Conservation (phyloP, 2,888 invertebrate genomes). For the Pachymerium ferrugineum region DNA sequence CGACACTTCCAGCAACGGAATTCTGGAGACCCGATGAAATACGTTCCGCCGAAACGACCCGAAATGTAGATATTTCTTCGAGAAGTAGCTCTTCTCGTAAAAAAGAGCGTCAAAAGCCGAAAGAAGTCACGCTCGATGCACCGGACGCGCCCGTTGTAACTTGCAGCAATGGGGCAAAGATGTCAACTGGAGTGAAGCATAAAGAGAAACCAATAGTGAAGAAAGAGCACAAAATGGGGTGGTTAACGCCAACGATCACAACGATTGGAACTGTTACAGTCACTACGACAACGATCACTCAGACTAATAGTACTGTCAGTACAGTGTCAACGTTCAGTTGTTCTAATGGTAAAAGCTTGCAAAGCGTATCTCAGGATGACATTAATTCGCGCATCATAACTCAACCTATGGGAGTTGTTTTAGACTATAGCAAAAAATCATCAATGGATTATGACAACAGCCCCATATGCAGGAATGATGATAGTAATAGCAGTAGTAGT, state of each 20-base stretch:
- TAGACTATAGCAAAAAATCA: not conserved
- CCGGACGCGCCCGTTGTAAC: no score
- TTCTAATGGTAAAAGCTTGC: no score
- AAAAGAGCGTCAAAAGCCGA: no score
- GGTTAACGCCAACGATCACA: not conserved
- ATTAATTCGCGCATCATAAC: not conserved
- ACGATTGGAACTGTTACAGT: not conserved
- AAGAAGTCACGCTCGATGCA: no score
- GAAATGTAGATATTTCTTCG: not conserved
- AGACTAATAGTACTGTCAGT: not conserved
- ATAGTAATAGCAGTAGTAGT: no score
- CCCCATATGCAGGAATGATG: no score
- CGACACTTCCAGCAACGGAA: not conserved
- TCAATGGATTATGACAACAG: not conserved
- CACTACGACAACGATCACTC: not conserved
- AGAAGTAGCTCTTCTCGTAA: no score
- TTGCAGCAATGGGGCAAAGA: not conserved
- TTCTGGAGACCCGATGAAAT: slow-evolving; percentile 7
- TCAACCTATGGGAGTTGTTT: not conserved
- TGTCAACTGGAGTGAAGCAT: not conserved
- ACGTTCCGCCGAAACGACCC: not conserved
- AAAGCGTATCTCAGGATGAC: no score
- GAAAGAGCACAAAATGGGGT: not conserved
- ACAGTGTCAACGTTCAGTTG: not conserved
- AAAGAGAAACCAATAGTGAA: not conserved